Percentiles rank a stretch among this genome's conserved stretches.
These are phyloP conservation scores for Sinohyriopsis cumingii DNA, from an alignment of 2,888 invertebrate species.

Conservation along the genomic window DNA sequence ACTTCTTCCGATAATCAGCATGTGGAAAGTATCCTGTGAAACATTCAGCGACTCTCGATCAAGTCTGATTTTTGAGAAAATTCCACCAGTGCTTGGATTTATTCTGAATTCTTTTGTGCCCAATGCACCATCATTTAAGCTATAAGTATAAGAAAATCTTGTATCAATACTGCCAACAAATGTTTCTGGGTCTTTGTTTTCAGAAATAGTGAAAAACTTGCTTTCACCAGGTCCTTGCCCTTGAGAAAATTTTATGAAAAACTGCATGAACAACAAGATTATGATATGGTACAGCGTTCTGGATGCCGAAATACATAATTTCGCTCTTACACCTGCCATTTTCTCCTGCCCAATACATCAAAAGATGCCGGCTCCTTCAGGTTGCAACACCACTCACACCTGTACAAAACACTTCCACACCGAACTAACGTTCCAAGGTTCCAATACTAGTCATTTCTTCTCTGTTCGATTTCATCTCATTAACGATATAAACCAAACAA, in stretches of 20 bases:
- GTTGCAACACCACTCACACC: background rate
- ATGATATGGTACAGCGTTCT: conserved; percentile 36
- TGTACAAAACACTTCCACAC: background rate
- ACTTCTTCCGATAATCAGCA: conserved; percentile 85
- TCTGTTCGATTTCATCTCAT: too few relatives aligned
- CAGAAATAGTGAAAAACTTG: conserved; percentile 81
- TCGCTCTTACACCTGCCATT: conserved; percentile 1
- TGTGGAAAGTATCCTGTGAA: conserved; percentile 83
- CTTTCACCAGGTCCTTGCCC: conserved; percentile 59
- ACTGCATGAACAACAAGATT: conserved; percentile 48
- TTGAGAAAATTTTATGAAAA: conserved; percentile 58
- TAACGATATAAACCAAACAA: too few relatives aligned
- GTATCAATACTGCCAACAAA: conserved; percentile 90
- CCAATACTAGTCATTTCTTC: too few relatives aligned
- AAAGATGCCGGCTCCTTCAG: background rate
- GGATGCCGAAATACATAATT: conserved; percentile 3
- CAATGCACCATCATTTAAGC: conserved; percentile 91
- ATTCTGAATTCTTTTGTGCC: conserved; percentile 81
- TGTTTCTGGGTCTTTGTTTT: conserved; percentile 88
- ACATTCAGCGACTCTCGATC: conserved; percentile 86
- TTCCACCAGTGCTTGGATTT: conserved; percentile 87
- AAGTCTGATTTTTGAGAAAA: conserved; percentile 83
- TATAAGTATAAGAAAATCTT: conserved; percentile 90
- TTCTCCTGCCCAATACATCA: conserved; percentile 2
- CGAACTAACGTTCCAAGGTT: background rate